A percentile compares a stretch with the other conserved stretches of the same genome.
Evolutionary conservation across 1,140 invertebrate genomes (phyloP).

Genomic region (Rhopalosiphum padi): DNA sequence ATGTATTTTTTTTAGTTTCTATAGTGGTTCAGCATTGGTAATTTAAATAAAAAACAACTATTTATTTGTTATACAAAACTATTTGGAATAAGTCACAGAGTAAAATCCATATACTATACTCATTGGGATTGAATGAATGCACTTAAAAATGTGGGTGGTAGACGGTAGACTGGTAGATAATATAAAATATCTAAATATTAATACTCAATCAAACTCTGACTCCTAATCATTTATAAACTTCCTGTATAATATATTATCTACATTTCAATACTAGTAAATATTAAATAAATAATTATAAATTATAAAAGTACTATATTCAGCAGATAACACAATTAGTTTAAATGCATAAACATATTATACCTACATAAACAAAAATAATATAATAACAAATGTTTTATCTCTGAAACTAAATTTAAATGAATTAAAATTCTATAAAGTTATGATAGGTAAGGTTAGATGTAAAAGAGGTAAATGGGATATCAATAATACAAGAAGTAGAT

Average conservation of each 20-base stretch:
- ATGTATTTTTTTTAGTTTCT: background rate
- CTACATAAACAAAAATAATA: background rate
- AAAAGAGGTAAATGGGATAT: background rate
- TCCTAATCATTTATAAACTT: background rate
- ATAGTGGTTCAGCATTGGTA: background rate
- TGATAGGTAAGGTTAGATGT: background rate
- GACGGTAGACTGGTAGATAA: background rate
- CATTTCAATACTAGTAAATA: background rate
- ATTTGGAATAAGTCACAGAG: background rate
- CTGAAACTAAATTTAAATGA: background rate
- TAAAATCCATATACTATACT: background rate
- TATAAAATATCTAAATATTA: background rate
- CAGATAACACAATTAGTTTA: background rate
- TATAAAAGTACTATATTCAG: background rate
- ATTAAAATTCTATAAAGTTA: background rate
- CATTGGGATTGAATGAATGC: background rate
- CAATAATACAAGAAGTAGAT: background rate
- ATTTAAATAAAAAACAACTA: background rate
- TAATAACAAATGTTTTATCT: background rate
- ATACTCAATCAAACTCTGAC: background rate
- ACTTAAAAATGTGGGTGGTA: background rate
- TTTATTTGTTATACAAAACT: background rate
- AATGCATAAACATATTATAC: background rate
- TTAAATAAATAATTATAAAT: background rate
- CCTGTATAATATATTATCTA: constrained; percentile 30